phyloP scores from a whole-genome alignment of 2,797 vertebrate species.

The Meda fulgida region DNA sequence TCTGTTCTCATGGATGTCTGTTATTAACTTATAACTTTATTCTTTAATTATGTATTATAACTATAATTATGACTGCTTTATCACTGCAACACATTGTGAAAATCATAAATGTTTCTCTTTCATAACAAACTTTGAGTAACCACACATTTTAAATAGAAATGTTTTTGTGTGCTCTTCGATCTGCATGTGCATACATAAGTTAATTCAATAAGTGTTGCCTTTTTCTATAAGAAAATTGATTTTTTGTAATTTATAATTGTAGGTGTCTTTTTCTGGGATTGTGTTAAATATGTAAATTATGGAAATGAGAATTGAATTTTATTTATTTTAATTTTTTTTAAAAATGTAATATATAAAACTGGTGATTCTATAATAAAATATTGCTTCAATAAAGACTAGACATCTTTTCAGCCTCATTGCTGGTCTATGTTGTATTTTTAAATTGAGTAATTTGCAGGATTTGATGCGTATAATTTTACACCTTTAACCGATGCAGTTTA shows the following conservation, averaged over 20 bases:
- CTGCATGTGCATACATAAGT: not conserved
- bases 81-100: not conserved
- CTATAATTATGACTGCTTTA: not conserved
- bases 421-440: not conserved
- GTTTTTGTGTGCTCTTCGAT: not conserved
- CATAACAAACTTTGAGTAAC: not conserved
- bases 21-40: not conserved
- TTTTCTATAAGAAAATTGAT: not conserved
- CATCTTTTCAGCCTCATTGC: not conserved
- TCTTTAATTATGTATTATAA: not conserved
- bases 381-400: not conserved
- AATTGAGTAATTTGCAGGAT: not conserved
- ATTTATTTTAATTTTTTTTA: not conserved
- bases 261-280: not conserved
- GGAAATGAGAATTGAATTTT: not conserved
- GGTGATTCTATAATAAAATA: not conserved
- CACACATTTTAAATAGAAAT: not conserved
- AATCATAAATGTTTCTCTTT: not conserved
- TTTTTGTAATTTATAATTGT: slow-evolving; percentile 8
- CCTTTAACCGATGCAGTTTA: not conserved
- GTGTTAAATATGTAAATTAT: not conserved
- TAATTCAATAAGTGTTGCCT: not conserved
- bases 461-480: not conserved
- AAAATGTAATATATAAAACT: not conserved
- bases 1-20: not conserved